phyloP scores from a whole-genome alignment of 2,797 vertebrate species.

The Aldrovandia affinis region DNA sequence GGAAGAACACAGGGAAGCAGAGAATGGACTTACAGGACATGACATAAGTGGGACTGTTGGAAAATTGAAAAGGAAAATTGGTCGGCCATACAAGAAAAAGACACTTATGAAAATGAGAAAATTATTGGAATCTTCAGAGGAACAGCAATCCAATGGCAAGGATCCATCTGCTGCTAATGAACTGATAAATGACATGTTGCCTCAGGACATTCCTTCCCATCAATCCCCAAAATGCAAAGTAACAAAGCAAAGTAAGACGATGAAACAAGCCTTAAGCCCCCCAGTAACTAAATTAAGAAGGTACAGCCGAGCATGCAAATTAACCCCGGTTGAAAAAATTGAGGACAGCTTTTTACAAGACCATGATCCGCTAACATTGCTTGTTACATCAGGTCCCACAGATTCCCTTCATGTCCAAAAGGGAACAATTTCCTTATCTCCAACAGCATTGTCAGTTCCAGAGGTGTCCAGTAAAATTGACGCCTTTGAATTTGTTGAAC shows the following conservation, averaged over 20 bases:
- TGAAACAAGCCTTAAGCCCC: constrained; percentile 6
- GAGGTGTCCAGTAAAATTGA: background rate
- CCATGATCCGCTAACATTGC: background rate
- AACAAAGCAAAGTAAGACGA: background rate
- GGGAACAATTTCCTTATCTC: background rate
- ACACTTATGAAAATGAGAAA: constrained; percentile 26
- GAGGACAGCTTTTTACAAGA: background rate
- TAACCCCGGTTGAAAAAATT: background rate
- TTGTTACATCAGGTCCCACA: background rate
- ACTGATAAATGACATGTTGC: background rate
- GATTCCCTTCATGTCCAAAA: background rate
- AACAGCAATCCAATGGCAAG: background rate
- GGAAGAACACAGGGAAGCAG: background rate
- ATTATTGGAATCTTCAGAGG: background rate
- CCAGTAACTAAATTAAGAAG: constrained; percentile 1
- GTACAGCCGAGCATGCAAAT: constrained; percentile 16
- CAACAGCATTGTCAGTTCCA: background rate
- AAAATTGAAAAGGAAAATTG: constrained; percentile 33
- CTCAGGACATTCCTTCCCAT: background rate
- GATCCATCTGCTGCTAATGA: background rate
- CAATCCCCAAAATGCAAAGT: background rate
- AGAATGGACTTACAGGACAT: background rate
- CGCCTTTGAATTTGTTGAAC: background rate
- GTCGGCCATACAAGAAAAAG: constrained; percentile 30
- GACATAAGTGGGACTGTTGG: background rate